phyloP scores from a whole-genome alignment of 2,888 invertebrate genomes.

The Ichneumoninae sp. region DNA sequence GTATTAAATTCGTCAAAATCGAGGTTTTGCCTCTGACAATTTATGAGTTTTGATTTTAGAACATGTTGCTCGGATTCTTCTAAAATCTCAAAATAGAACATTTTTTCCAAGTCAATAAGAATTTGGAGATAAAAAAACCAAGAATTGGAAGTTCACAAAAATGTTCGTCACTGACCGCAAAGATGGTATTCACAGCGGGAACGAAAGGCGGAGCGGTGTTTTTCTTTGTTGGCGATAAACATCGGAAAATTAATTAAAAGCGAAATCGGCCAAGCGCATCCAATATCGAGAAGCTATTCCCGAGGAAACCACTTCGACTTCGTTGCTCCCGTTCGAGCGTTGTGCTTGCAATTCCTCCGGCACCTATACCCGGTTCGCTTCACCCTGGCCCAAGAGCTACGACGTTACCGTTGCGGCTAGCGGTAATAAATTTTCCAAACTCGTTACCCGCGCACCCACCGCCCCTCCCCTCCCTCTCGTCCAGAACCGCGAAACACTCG shows the following conservation, averaged over 20 bases:
- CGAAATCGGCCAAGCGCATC: constrained; percentile 65
- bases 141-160: background rate
- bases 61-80: background rate
- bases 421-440: constrained; percentile 61
- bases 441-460: constrained; percentile 34
- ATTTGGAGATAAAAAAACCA: background rate
- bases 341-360: constrained; percentile 25
- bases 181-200: constrained; percentile 19
- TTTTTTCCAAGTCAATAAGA: background rate
- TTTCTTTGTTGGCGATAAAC: constrained; percentile 67
- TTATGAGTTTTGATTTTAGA: background rate
- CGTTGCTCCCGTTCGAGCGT: constrained; percentile 38
- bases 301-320: constrained; percentile 63
- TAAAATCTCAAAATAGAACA: background rate
- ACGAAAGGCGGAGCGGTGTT: constrained; percentile 52
- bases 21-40: background rate
- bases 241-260: constrained; percentile 68
- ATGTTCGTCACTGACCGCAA: constrained; percentile 24
- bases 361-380: constrained; percentile 15
- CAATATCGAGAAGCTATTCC: constrained; percentile 67
- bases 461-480: background rate
- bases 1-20: background rate
- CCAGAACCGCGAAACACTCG: constrained; percentile 46
- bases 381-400: constrained; percentile 38
- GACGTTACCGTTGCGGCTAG: constrained; percentile 47